phyloP scores from a whole-genome alignment of 1,140 invertebrate genomes.

The Zaprionus nigranus region DNA sequence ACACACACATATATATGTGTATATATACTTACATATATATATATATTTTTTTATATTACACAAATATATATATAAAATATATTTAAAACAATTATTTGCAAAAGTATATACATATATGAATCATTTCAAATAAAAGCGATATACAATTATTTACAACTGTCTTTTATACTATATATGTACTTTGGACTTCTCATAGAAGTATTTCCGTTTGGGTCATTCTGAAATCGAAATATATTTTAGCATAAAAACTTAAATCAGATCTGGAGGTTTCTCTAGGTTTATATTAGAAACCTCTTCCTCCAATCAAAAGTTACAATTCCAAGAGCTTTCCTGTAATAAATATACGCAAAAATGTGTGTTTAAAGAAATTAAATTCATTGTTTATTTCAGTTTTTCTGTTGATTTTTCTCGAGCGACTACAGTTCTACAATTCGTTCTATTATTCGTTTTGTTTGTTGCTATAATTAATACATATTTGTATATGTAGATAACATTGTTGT shows the following conservation, averaged over 20 bases:
- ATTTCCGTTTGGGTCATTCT: no score
- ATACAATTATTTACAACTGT: conserved; percentile 58
- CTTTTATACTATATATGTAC: not conserved
- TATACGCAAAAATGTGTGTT: not conserved
- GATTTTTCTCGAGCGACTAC: conserved; percentile 1
- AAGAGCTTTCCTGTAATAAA: not conserved
- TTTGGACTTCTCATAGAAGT: not conserved
- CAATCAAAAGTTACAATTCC: not conserved
- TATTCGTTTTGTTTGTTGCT: not conserved
- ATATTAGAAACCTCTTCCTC: not conserved
- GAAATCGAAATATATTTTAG: no score
- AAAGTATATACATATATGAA: conserved; percentile 71
- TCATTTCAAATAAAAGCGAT: conserved; percentile 79
- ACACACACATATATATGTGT: conserved; percentile 31
- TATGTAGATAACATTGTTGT: conserved; percentile 1
- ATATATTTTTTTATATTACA: conserved; percentile 7
- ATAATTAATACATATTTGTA: conserved; percentile 1
- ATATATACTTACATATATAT: conserved; percentile 15
- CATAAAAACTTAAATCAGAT: no score
- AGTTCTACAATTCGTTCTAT: conserved; percentile 1
- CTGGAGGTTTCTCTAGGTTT: no score
- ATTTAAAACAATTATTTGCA: conserved; percentile 68
- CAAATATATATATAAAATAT: conserved; percentile 12
- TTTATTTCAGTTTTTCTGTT: conserved; percentile 7
- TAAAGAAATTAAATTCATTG: conserved; percentile 11